Evolutionary conservation across 2,797 vertebrate genomes (phyloP), one percentile per base, ranked within the genome.

Genomic region (Clarias fuscus): DNA sequence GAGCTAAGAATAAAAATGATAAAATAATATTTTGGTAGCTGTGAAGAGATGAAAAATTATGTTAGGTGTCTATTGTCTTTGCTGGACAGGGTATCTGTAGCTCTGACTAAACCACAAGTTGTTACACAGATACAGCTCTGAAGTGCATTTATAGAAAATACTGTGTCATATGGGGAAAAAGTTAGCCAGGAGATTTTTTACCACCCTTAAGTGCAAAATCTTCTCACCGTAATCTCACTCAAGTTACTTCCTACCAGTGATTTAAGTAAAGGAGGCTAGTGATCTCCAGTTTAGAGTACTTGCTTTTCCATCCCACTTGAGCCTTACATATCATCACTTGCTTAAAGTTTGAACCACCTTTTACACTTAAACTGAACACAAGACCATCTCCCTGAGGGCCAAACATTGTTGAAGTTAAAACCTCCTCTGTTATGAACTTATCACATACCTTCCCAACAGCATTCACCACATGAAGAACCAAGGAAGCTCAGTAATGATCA

Each of bases 291-390:
- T 20, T 20, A 37, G 6, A 71, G 33, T 71, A 40, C 7, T 33
- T 4, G 33, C 24, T 75, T n/a, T 75, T 75, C 40, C 24, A 75
- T 75, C 24, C 13, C 6, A 56, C 11, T 27, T 75, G 56, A 27
- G 48, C 7, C 75, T 58, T 18, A 75, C 24, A 76, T 17, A 76
- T 75, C 48, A n/a, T 76, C 73, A 56, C 72, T 76, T 56, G 73
- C 73, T 27, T 76, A 6, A 76, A 30, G 73, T n/a, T 56, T 56
- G 24, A 76, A 76, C 48, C n/a, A 27, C 15, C 13, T 27, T 24
- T 72, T 72, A 72, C 56, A n/a, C 56, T 76, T 56, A 56, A 18
- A 56, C 5, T 59, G 27, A 59, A 33, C n/a, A 30, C 53, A 77
- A 30, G 8, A 18, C 73, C 48, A 30, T 18, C 8, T 77, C n/a